Base-by-base conservation (phyloP, 2,113 vertebrate species). In the Himantopus leucocephalus region DNA sequence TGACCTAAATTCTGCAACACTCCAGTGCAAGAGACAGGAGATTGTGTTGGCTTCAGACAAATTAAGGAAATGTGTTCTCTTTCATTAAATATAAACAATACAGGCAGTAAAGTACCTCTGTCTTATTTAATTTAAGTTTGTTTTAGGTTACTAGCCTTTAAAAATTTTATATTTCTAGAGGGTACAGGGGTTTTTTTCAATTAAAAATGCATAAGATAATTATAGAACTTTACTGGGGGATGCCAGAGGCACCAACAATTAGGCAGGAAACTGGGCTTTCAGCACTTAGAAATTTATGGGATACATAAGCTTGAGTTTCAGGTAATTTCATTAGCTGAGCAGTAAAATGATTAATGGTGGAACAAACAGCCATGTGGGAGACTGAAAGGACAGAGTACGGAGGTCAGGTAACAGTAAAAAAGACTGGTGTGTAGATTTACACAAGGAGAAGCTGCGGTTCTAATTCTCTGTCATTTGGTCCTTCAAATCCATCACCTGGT, bases 1-100 rank as follows among this genome's bases (percentile, higher is more conserved):
- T 96, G 86, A 94, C 95, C 94, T 89, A 92, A 89, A 94, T 97
- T 94, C 91, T 89, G n/a, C 68, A 94, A 68, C n/a, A 50, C 48
- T 92, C 41, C 60, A 68, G 27, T 72, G n/a, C 30, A 92, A 59
- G 72, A 94, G 79, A 74, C 27, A 74, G 59, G 35, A 92, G 47
- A 92, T 68, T 11, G 2, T 75, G 79, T 66, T 88, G 43, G 48
- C 80, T 78, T 94, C 66, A 82, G 73, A 91, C 35, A 81, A 72
- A 75, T 30, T 72, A 91, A 68, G 70, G n/a, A 87, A 94, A 81
- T 81, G 45, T 75, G 43, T 90, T 92, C 35, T 79, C 21, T 94
- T 92, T 87, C 76, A 84, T 94, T 90, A 92, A 93, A 94, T 76
- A 94, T 68, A 94, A 94, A 91, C 43, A 92, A 88, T 24, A 56